Conservation (phyloP, 2,888 invertebrate species). For the Chrysolina americana region DNA sequence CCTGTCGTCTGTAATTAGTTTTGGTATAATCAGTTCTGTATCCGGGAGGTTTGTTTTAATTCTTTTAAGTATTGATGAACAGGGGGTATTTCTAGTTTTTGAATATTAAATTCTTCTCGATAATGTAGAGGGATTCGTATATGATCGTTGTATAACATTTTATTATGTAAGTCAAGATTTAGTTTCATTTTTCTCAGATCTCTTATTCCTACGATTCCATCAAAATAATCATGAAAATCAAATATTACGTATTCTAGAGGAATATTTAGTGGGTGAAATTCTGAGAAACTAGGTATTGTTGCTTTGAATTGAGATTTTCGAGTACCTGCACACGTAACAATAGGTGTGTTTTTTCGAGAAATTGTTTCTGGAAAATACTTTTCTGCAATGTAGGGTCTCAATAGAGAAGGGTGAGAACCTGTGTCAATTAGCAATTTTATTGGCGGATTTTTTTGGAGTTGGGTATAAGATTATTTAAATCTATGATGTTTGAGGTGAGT, state of each 20-base stretch:
- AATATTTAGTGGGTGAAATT: constrained; percentile 11
- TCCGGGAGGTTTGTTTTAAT: constrained; percentile 27
- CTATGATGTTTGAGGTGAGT: too few relatives aligned
- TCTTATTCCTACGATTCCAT: constrained; percentile 40
- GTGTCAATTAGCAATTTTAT: constrained; percentile 40
- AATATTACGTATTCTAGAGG: constrained; percentile 31
- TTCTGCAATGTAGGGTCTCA: constrained; percentile 33
- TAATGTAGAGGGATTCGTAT: constrained; percentile 25
- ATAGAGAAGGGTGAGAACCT: constrained; percentile 33
- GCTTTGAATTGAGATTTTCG: constrained; percentile 22
- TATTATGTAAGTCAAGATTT: constrained; percentile 11
- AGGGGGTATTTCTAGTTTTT: constrained; percentile 15
- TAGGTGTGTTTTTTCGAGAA: constrained; percentile 19
- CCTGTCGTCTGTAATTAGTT: background rate
- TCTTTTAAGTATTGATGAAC: background rate
- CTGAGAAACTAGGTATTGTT: constrained; percentile 31
- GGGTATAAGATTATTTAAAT: too few relatives aligned
- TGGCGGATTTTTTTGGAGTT: constrained; percentile 23
- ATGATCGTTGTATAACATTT: constrained; percentile 8
- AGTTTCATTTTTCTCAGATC: constrained; percentile 35
- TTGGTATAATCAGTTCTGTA: background rate
- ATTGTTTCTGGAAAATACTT: constrained; percentile 33
- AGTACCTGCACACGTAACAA: background rate
- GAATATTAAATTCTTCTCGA: background rate
- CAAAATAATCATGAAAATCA: constrained; percentile 40